Conservation (phyloP, 2,113 vertebrate genomes). For the Chaetura pelagica region DNA sequence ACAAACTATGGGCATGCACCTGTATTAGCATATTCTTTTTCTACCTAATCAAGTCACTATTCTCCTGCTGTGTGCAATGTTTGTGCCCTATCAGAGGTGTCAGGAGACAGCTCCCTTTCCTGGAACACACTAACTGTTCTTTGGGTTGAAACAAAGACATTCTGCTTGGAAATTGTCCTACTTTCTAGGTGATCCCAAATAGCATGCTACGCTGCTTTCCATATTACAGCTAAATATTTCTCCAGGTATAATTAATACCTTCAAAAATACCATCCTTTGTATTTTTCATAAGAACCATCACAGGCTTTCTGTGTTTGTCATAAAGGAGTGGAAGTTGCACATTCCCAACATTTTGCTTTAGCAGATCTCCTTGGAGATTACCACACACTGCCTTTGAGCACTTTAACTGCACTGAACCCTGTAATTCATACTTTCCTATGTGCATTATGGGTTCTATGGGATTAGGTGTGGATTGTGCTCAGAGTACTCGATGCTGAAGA, state of each 20-base stretch:
- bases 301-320: not conserved
- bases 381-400: not conserved
- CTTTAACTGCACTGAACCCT: not conserved
- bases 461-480: not conserved
- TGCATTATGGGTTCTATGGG: not conserved
- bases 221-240: slow-evolving; percentile 6
- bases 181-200: not conserved
- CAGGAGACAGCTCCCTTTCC: not conserved
- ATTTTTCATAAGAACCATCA: not conserved
- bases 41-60: not conserved
- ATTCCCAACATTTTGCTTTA: not conserved
- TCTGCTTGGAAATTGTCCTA: not conserved
- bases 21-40: not conserved
- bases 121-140: not conserved
- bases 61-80: not conserved
- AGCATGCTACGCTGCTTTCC: not conserved
- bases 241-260: not conserved
- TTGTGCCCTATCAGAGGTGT: not conserved
- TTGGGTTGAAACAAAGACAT: not conserved
- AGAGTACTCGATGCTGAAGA: not conserved
- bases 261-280: not conserved
- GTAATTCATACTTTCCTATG: not conserved
- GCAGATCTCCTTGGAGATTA: not conserved
- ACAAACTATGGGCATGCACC: not conserved
- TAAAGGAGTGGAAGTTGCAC: not conserved